Evolutionary conservation across 2,888 invertebrate genomes (phyloP).

Genomic region (Acleris cristana): DNA sequence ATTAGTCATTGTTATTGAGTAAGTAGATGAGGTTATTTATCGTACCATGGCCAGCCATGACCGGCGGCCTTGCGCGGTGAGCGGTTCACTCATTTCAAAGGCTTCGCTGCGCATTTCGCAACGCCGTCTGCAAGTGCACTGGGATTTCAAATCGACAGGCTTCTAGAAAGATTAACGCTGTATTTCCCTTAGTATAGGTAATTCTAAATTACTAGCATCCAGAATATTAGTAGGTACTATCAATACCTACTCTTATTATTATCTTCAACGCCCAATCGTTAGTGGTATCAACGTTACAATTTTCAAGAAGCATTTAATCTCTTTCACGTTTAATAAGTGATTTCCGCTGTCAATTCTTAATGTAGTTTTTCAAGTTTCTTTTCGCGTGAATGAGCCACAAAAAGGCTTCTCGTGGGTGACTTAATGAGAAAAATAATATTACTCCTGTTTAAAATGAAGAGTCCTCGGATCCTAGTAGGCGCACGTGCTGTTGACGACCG

Average conservation of each 20-base stretch:
- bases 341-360: background rate
- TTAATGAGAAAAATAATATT: constrained; percentile 24
- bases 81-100: constrained; percentile 64
- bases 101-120: constrained; percentile 64
- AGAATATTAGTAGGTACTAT: too few species aligned
- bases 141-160: constrained; percentile 40
- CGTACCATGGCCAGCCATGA: constrained; percentile 76
- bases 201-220: too few species aligned
- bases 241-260: too few species aligned
- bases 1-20: constrained; percentile 35
- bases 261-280: background rate
- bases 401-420: background rate
- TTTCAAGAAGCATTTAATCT: too few species aligned
- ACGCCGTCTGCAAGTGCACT: constrained; percentile 51
- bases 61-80: constrained; percentile 74
- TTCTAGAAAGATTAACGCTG: constrained; percentile 20
- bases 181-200: background rate
- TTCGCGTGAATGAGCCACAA: background rate
- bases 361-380: constrained; percentile 10
- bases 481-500: constrained; percentile 63
- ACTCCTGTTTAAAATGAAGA: constrained; percentile 7
- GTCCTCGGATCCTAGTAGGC: constrained; percentile 9
- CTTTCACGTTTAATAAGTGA: background rate
- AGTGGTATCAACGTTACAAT: background rate
- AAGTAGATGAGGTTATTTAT: constrained; percentile 51